Base-by-base conservation (phyloP, 2,888 invertebrate species). In the Cryptocephalus primarius region DNA sequence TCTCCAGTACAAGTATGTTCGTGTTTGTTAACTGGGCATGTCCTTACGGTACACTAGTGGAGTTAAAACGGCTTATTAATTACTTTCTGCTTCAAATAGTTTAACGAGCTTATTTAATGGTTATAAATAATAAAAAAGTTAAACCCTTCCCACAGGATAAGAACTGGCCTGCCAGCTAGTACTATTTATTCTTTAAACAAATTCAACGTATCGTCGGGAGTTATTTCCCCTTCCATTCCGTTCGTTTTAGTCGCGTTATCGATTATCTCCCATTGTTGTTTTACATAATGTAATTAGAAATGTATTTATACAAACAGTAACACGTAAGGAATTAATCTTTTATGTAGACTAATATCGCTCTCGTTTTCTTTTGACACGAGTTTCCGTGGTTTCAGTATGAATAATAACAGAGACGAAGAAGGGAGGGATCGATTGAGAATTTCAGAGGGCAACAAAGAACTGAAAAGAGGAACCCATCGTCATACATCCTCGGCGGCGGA, bases 251-350 rank as follows among this genome's bases (percentile, higher is more conserved):
- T 22, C 3, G 22, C 22, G 22, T 54, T 53, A 55, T 55, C 48
- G 49, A 56, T 54, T 45, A 47, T 46, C 40, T 47, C 50, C 34
- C 31, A 40, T 43, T 46, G 44, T 45, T 48, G 48, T 52, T 57
- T 53, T 52, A 55, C 55, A 50, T 55, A 55, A 55, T 51, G 48
- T 43, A 55, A 57, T 57, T 57, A 57, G 55, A 53, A 52, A 57
- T 57, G 58, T 54, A 58, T 58, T 57, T 57, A 55, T 58, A 57
- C 57, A 52, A 55, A 54, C 55, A 48, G 51, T 55, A 49, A 39
- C 52, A 54, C 50, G 55, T 55, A 57, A 58, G 55, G 54, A 59
- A 59, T 59, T 59, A 56, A 56, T 59, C 57, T 59, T 59, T 59
- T 56, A 59, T 57, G 58, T 56, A 47, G 50, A 53, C 49, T 49